A percentile compares a stretch with the other conserved stretches of the same genome.
Conservation (phyloP, 2,797 vertebrate species). For the Sebastes alutus region DNA sequence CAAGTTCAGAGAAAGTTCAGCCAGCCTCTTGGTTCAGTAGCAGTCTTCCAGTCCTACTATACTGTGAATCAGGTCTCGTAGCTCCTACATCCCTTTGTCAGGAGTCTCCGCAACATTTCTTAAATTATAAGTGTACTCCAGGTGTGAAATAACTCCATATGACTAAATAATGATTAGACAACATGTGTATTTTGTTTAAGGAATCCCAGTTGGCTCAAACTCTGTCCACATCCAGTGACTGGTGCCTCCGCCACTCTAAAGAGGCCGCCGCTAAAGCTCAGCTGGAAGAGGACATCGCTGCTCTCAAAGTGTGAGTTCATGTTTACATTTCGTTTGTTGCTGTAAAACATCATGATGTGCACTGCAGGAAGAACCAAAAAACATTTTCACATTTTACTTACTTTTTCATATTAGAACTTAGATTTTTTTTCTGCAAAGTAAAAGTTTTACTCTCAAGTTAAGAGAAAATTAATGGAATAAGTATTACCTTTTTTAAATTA, state of each 20-base stretch:
- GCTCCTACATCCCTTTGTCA: neutral
- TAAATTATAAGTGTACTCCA: neutral
- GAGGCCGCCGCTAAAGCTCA: conserved; percentile 85
- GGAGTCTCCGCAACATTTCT: neutral
- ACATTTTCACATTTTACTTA: neutral
- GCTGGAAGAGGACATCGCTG: conserved; percentile 83
- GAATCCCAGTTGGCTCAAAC: conserved; percentile 85
- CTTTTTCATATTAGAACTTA: neutral
- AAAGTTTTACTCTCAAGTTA: neutral
- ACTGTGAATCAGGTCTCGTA: neutral
- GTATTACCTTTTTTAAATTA: neutral
- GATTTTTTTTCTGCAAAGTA: neutral
- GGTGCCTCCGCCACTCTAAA: conserved; percentile 84
- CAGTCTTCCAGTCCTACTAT: neutral
- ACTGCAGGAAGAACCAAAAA: neutral
- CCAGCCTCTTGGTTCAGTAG: neutral
- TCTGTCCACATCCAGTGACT: conserved; percentile 83
- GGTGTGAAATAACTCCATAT: neutral
- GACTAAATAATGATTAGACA: neutral
- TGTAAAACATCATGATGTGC: neutral
- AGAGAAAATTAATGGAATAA: neutral
- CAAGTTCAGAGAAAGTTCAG: neutral
- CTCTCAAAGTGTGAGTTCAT: conserved; percentile 84
- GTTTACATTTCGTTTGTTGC: neutral
- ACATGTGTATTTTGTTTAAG: conserved; percentile 67